Base-by-base conservation (phyloP, 2,113 vertebrate species). In the Dermatemys mawii region DNA sequence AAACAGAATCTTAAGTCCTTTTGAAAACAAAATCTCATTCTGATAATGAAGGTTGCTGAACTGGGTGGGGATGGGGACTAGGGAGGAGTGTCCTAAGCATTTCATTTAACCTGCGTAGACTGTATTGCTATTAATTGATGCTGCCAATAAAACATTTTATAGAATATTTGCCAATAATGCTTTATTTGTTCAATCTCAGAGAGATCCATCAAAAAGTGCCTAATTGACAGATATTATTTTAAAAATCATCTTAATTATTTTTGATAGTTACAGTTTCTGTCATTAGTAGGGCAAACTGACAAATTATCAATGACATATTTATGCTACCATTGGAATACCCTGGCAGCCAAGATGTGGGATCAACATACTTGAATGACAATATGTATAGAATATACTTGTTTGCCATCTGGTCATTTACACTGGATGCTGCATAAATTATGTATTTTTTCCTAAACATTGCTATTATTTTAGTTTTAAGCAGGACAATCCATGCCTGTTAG, bases 271-370 rank as follows among this genome's bases (percentile, higher is more conserved):
- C 93, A 93, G 84, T 94, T 98, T 97, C 91, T 98, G 96, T 98
- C 97, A 97, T 98, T 98, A 98, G 90, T 97, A 97, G 97, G 95
- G 83, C 95, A 98, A 96, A 96, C 89, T 98, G 97, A 98, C 96
- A 98, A 98, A 98, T 97, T 95, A 96, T 95, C 93, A 90, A 54
- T 97, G 98, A 97, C 97, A 96, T 96, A 95, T 98, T 97, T 97
- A 96, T 81, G 60, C 84, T 96, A 96, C 41, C 4, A 90, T 41
- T 91, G 78, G 92, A 84, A 96, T 96, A 90, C 88, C 27, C 85
- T 96, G 92, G 87, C 94, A 97, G 88, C 17, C 75, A 94, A 84
- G 49, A 96, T 5, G 3, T 51, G 90, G 88, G 63, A 97, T 88
- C 1, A 97, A 93, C 93, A 97, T 91, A 96, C 82, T 95, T 90